These are phyloP conservation scores for Podarcis cretensis DNA, from an alignment of 2,113 vertebrate species.

Conservation along the genomic window DNA sequence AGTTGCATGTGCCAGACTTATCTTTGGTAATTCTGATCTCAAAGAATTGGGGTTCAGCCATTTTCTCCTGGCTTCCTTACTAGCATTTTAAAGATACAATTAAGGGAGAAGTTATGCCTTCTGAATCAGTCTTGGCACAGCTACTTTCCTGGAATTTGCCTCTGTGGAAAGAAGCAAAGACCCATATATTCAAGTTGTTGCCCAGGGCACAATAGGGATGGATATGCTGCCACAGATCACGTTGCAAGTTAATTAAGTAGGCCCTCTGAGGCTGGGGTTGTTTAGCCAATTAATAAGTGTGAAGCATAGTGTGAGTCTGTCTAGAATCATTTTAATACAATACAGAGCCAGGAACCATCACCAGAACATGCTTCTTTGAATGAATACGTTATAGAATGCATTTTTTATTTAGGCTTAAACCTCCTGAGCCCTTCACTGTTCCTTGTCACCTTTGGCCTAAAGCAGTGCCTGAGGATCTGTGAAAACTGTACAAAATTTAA, in stretches of 20 bases:
- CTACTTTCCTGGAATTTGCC: neutral
- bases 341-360: neutral
- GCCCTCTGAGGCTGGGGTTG: neutral
- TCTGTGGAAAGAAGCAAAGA: neutral
- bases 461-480: neutral
- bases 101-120: neutral
- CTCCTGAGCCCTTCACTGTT: neutral
- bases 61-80: neutral
- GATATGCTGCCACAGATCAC: neutral
- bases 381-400: neutral
- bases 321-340: conserved; percentile 1
- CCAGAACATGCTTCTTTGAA: neutral
- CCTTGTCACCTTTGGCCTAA: conserved; percentile 14
- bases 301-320: neutral
- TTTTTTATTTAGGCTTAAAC: neutral
- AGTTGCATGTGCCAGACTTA: neutral
- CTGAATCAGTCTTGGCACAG: neutral
- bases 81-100: neutral
- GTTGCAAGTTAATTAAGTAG: conserved; percentile 3
- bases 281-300: conserved; percentile 16
- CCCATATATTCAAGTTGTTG: neutral
- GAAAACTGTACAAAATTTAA: neutral
- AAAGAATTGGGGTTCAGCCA: neutral
- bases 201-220: neutral
- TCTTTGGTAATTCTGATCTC: neutral